A percentile compares a stretch with the other conserved stretches of the same genome.
Evolutionary conservation across 2,797 vertebrate genomes (phyloP).

Genomic region (Chlorospingus semifuscus): DNA sequence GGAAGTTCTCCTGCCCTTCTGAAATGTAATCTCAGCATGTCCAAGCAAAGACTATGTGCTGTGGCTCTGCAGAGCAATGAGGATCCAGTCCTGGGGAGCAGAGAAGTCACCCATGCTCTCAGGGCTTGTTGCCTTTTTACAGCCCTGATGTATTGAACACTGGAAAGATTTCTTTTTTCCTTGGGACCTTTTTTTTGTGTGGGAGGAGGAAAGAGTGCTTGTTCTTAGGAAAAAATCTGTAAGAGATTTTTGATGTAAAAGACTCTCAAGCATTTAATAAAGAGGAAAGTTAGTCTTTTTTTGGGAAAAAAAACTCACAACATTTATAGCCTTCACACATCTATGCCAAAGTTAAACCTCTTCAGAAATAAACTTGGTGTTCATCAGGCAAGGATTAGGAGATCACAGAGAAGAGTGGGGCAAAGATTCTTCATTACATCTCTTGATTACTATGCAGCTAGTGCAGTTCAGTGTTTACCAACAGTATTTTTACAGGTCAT

Average conservation of each 20-base stretch:
- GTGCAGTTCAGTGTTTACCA: not conserved
- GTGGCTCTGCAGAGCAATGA: not conserved
- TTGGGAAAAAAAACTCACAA: rapidly evolving
- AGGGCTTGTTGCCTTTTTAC: not conserved
- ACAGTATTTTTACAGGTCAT: not conserved
- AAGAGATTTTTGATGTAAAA: conserved; percentile 31
- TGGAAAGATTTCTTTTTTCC: conserved; percentile 39
- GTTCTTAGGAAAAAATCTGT: conserved; percentile 32
- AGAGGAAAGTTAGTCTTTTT: conserved; percentile 27
- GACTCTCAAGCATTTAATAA: not conserved
- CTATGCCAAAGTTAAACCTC: not conserved
- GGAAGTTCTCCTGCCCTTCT: not conserved
- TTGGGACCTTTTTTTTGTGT: not conserved
- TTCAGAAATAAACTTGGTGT: not conserved
- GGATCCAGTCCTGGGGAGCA: not conserved
- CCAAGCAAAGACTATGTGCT: not conserved
- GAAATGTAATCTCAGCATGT: not conserved
- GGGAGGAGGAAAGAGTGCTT: not conserved
- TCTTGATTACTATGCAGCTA: not conserved
- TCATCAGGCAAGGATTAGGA: not conserved
- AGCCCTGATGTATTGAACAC: not conserved
- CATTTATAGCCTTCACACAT: not conserved
- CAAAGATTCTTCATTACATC: not conserved
- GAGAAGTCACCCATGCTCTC: not conserved
- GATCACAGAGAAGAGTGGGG: not conserved